Conservation (phyloP, 2,888 invertebrate genomes). For the Muschampia plurimacula region DNA sequence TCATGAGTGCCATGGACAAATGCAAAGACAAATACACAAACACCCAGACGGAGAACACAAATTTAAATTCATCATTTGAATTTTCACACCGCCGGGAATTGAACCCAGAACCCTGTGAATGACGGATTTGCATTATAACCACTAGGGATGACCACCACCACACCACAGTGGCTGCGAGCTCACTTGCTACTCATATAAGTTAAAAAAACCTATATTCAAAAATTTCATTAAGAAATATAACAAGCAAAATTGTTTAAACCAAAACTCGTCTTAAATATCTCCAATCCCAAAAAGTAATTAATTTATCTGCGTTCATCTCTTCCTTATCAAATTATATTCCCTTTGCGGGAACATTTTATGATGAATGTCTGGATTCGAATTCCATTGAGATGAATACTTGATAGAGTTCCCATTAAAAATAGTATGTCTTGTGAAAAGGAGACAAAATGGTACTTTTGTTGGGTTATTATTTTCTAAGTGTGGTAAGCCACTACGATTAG, state of each 20-base stretch:
- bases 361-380: constrained; percentile 1
- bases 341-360: constrained; percentile 13
- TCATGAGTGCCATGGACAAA: no score
- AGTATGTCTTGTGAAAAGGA: neutral
- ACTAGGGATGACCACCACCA: no score
- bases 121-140: no score
- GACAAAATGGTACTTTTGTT: neutral
- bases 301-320: neutral
- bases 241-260: neutral
- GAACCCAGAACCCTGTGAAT: no score
- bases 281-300: constrained; percentile 1
- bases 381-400: constrained; percentile 7
- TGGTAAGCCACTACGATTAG: neutral
- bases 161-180: no score
- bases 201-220: no score
- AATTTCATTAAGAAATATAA: no score
- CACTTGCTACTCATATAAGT: no score
- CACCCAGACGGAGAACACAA: no score
- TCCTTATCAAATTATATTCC: constrained; percentile 14
- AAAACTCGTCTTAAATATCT: neutral
- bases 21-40: no score
- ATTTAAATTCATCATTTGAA: no score
- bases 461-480: neutral
- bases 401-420: neutral
- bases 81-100: no score